A percentile compares a stretch with the other conserved stretches of the same genome.
These are phyloP conservation scores for Eremobia ochroleuca DNA, from an alignment of 2,888 invertebrate genomes.

Conservation along the genomic window DNA sequence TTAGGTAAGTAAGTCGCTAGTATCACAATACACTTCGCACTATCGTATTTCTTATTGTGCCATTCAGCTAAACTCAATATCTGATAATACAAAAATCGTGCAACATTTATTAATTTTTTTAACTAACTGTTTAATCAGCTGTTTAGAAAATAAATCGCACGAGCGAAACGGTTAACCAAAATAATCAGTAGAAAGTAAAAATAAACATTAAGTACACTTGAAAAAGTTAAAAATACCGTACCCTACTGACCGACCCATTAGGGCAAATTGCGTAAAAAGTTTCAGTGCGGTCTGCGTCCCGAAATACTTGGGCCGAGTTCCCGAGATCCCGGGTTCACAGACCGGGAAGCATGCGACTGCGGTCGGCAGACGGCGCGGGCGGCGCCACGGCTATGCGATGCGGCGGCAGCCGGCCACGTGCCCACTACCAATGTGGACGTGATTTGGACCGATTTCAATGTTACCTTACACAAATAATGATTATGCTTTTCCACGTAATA, in stretches of 20 bases:
- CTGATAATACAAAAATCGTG: slow-evolving; percentile 15
- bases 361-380: slow-evolving; percentile 15
- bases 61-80: slow-evolving; percentile 5
- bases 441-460: slow-evolving; percentile 60
- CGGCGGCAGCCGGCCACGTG: slow-evolving; percentile 9
- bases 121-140: slow-evolving; percentile 23
- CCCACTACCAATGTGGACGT: slow-evolving; percentile 21
- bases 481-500: slow-evolving; percentile 24
- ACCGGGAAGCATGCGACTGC: slow-evolving; percentile 63
- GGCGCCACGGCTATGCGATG: background rate
- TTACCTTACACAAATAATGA: slow-evolving; percentile 39
- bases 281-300: slow-evolving; percentile 68
- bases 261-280: slow-evolving; percentile 73
- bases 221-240: slow-evolving; percentile 71
- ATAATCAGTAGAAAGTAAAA: slow-evolving; percentile 51
- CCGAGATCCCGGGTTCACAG: slow-evolving; percentile 73
- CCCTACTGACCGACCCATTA: slow-evolving; percentile 78
- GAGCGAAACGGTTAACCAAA: slow-evolving; percentile 8
- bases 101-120: background rate
- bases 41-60: background rate
- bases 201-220: slow-evolving; percentile 51
- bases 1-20: background rate
- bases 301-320: slow-evolving; percentile 72
- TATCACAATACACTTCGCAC: background rate
- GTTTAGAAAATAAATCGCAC: slow-evolving; percentile 17